Evolutionary conservation across 2,888 invertebrate genomes (phyloP).

Genomic region (Harmothoe impar): DNA sequence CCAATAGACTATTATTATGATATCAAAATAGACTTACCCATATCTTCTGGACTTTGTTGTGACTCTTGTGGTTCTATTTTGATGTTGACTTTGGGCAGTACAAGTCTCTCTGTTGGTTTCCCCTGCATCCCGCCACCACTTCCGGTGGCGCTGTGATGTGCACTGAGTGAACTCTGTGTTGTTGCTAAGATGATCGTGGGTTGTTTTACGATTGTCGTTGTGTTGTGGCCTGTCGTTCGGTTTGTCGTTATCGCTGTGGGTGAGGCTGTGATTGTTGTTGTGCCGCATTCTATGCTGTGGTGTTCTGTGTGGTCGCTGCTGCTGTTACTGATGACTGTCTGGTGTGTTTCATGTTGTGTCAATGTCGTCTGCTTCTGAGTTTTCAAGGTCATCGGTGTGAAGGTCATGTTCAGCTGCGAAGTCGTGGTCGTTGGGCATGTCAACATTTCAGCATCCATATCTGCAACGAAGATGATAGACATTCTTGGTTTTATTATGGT

Average conservation of each 20-base stretch:
- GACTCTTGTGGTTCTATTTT: slow-evolving; percentile 86
- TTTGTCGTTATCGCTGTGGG: not conserved
- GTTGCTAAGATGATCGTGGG: slow-evolving; percentile 84
- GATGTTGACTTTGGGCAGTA: slow-evolving; percentile 88
- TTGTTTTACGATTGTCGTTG: slow-evolving; percentile 85
- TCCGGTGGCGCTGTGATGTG: slow-evolving; percentile 24
- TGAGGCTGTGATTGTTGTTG: slow-evolving; percentile 12
- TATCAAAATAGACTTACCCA: slow-evolving; percentile 7
- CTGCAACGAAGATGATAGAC: not conserved
- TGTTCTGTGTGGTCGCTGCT: not conserved
- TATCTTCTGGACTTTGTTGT: slow-evolving; percentile 29
- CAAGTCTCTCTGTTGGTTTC: slow-evolving; percentile 82
- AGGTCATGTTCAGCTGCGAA: slow-evolving; percentile 54
- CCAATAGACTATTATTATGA: too few species aligned
- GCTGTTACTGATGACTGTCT: not conserved
- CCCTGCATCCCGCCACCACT: slow-evolving; percentile 53
- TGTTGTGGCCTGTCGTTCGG: slow-evolving; percentile 49
- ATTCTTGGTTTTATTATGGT: not conserved
- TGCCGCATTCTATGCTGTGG: slow-evolving; percentile 7
- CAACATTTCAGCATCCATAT: slow-evolving; percentile 43
- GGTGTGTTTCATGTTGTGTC: not conserved
- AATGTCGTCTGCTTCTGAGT: slow-evolving; percentile 17
- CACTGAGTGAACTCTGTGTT: slow-evolving; percentile 61
- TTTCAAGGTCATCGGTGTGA: slow-evolving; percentile 45
- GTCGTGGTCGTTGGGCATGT: slow-evolving; percentile 35